phyloP scores from a whole-genome alignment of 1,140 invertebrate genomes.

The Drosophila kohkoa region DNA sequence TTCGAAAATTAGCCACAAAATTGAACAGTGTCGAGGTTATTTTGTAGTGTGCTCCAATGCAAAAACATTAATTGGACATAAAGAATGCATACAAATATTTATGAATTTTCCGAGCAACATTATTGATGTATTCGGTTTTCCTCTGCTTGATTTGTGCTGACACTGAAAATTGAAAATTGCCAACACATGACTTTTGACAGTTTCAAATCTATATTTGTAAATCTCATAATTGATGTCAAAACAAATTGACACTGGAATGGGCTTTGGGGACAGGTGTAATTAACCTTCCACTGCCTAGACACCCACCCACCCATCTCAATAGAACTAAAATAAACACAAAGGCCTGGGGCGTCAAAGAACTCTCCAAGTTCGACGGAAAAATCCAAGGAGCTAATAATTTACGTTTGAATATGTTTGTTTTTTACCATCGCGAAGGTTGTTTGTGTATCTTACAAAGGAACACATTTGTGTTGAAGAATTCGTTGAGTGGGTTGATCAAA shows the following conservation, averaged over 20 bases:
- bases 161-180: conserved; percentile 42
- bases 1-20: conserved; percentile 57
- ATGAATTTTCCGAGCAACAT: conserved; percentile 25
- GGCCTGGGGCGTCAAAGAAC: conserved; percentile 38
- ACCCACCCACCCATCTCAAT: not conserved
- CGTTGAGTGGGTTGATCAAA: conserved; percentile 28
- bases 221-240: conserved; percentile 62
- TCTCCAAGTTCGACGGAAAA: conserved; percentile 62
- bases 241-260: conserved; percentile 64
- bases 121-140: conserved; percentile 61
- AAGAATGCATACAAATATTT: conserved; percentile 46
- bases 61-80: conserved; percentile 51
- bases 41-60: conserved; percentile 56
- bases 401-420: conserved; percentile 53
- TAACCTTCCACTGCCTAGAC: conserved; percentile 52
- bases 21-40: conserved; percentile 66
- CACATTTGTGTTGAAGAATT: conserved; percentile 20
- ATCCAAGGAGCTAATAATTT: conserved; percentile 65
- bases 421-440: conserved; percentile 61
- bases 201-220: conserved; percentile 39
- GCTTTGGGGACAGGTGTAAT: conserved; percentile 66
- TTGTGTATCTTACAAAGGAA: conserved; percentile 39
- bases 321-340: not conserved
- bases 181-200: conserved; percentile 30
- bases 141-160: conserved; percentile 43